Evolutionary conservation across 2,113 vertebrate genomes (phyloP).

Genomic region (Hippocampus comes): DNA sequence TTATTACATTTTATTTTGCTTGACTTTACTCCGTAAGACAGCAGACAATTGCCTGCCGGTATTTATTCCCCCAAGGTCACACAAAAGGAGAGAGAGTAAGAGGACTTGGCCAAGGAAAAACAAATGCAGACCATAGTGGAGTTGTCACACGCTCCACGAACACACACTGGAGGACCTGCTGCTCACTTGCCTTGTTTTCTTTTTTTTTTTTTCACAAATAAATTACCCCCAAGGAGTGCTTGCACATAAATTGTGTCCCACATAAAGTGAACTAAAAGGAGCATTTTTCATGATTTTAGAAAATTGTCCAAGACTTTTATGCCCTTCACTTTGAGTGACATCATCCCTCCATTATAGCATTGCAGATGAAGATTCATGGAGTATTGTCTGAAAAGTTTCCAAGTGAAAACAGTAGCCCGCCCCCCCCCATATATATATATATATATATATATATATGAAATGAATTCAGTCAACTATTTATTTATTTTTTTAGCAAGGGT

Average conservation of each 20-base stretch:
- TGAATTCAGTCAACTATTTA: too few relatives aligned
- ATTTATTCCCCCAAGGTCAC: slow-evolving; percentile 63
- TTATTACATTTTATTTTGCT: slow-evolving; percentile 38
- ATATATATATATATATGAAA: too few relatives aligned
- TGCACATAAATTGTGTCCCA: slow-evolving; percentile 55
- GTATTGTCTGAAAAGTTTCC: neutral
- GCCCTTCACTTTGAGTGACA: slow-evolving; percentile 58
- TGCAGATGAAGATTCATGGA: slow-evolving; percentile 2
- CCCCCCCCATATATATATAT: too few relatives aligned
- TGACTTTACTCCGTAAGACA: slow-evolving; percentile 68
- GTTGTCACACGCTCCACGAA: slow-evolving; percentile 63
- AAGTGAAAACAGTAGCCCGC: neutral
- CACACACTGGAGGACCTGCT: slow-evolving; percentile 59
- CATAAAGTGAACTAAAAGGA: slow-evolving; percentile 50
- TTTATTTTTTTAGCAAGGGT: too few relatives aligned
- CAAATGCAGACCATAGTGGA: slow-evolving; percentile 67
- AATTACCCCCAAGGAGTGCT: slow-evolving; percentile 65
- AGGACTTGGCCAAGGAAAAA: slow-evolving; percentile 64
- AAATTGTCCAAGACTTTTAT: slow-evolving; percentile 52
- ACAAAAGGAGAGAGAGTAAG: slow-evolving; percentile 29
- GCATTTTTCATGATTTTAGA: slow-evolving; percentile 60
- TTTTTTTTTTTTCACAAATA: slow-evolving; percentile 61
- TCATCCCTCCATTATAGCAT: slow-evolving; percentile 46
- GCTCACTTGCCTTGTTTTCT: slow-evolving; percentile 33
- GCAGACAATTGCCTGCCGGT: slow-evolving; percentile 62